Evolutionary conservation across 2,888 invertebrate genomes (phyloP), one percentile per base, ranked within the genome.

Genomic region (Folsomia manolachei): DNA sequence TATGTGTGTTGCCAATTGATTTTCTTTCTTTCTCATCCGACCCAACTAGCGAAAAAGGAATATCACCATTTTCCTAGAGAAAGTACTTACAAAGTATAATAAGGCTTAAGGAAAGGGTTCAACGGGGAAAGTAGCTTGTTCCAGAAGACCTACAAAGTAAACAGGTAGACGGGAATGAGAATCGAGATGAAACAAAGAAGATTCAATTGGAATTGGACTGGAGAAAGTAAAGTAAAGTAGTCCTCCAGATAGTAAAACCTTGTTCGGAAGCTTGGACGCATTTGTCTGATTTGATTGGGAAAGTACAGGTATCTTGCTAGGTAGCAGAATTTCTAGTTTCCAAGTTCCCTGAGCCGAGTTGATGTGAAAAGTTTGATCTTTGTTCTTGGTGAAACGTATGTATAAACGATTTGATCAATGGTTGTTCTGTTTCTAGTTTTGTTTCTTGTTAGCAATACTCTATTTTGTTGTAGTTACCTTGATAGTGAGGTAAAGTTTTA

Each of bases 101-200:
- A 4, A 56, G 56, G 56, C 56, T 56, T 56, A 56, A n/a, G 56
- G 51, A 11, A 18, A 51, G 51, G 9, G 51, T 9, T 18, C 51
- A 51, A 51, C 9, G 51, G 18, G 21, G 21, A 56, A 56, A 56
- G 39, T 39, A 39, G 39, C 7, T 39, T 39, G 39, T 18, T 56
- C 19, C 18, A 56, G 56, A n/a, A 56, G 21, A 21, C 11, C 7
- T 7, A n/a, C 7, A 56, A 56, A 56, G 56, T 56, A 56, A 56
- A 56, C 56, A 56, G 56, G 56, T 56, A 56, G n/a, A 56, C 4
- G 19, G 18, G n/a, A n/a, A n/a, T n/a, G n/a, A n/a, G n/a, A 14
- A 39, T 4, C 39, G 53, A 56, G 18, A 70, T 27, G 52, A 39
- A 66, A 24, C 25, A 27, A 63, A 71, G 26, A n/a, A 66, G 56